Evolutionary conservation across 2,797 vertebrate genomes (phyloP).

Genomic region (Gila robusta): DNA sequence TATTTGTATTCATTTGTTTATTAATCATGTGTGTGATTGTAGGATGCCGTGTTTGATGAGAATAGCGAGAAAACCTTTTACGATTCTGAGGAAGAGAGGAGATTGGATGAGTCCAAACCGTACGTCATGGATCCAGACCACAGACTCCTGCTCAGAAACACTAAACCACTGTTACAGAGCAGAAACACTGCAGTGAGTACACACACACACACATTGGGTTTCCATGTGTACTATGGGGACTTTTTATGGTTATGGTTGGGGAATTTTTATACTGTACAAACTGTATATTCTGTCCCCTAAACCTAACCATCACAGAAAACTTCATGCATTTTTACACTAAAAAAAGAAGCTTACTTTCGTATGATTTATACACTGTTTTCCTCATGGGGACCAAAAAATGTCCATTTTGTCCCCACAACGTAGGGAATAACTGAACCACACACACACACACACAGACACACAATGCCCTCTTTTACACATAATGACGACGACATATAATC

Average conservation of each 20-base stretch:
- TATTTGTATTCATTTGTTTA: background rate
- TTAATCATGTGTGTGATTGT: slow-evolving; percentile 4
- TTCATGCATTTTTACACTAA: background rate
- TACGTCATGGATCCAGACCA: slow-evolving; percentile 97
- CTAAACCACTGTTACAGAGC: slow-evolving; percentile 95
- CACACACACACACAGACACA: background rate
- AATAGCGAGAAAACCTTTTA: slow-evolving; percentile 88
- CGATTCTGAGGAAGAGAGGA: slow-evolving; percentile 89
- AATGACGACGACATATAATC: too few relatives aligned
- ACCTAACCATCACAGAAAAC: background rate
- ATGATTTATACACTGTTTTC: background rate
- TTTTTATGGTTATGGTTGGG: background rate
- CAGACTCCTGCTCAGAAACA: slow-evolving; percentile 91
- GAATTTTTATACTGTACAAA: background rate
- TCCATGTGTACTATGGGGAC: background rate
- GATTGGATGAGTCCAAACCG: slow-evolving; percentile 69
- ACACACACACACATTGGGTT: slow-evolving; percentile 5
- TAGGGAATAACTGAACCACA: background rate
- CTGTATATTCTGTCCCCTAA: background rate
- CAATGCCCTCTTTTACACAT: too few relatives aligned
- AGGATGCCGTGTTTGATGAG: slow-evolving; percentile 85
- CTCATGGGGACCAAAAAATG: too few relatives aligned
- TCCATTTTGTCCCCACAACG: too few relatives aligned
- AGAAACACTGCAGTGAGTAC: slow-evolving; percentile 93
- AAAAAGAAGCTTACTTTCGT: background rate